A percentile compares a stretch with the other conserved stretches of the same genome.
Evolutionary conservation across 1,140 invertebrate species (phyloP).

Genomic region (Drosophila elegans): DNA sequence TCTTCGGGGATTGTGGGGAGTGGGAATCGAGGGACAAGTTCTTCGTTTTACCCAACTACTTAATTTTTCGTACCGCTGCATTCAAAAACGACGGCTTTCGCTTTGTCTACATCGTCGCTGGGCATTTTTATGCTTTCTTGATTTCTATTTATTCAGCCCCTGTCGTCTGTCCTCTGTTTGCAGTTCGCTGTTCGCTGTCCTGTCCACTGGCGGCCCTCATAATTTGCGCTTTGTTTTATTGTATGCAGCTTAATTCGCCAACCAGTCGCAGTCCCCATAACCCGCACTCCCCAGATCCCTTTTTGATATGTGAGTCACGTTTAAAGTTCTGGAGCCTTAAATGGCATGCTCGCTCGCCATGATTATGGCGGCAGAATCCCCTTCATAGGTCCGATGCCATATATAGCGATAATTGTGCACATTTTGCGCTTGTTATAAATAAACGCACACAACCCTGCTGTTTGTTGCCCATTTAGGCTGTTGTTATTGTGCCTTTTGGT

Average conservation of each 20-base stretch:
- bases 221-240: conserved; percentile 77
- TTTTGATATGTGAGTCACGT: conserved; percentile 77
- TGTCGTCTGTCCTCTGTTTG: conserved; percentile 11
- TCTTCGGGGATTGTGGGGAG: conserved; percentile 24
- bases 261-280: conserved; percentile 5
- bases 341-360: conserved; percentile 49
- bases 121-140: conserved; percentile 65
- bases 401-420: conserved; percentile 78
- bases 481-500: conserved; percentile 12
- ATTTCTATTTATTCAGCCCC: conserved; percentile 57
- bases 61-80: conserved; percentile 63
- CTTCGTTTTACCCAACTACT: conserved; percentile 58
- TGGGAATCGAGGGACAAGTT: conserved; percentile 58
- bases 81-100: conserved; percentile 33
- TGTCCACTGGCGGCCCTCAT: conserved; percentile 58
- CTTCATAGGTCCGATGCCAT: conserved; percentile 45
- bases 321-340: conserved; percentile 71
- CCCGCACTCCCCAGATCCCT: background rate
- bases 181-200: background rate
- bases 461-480: conserved; percentile 16
- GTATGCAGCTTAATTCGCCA: conserved; percentile 70
- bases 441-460: conserved; percentile 56
- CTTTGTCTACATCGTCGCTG: conserved; percentile 22
- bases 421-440: conserved; percentile 79
- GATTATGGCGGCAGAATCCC: conserved; percentile 32